Evolutionary conservation across 2,888 invertebrate species (phyloP).

Genomic region (Drosophila mimetica): DNA sequence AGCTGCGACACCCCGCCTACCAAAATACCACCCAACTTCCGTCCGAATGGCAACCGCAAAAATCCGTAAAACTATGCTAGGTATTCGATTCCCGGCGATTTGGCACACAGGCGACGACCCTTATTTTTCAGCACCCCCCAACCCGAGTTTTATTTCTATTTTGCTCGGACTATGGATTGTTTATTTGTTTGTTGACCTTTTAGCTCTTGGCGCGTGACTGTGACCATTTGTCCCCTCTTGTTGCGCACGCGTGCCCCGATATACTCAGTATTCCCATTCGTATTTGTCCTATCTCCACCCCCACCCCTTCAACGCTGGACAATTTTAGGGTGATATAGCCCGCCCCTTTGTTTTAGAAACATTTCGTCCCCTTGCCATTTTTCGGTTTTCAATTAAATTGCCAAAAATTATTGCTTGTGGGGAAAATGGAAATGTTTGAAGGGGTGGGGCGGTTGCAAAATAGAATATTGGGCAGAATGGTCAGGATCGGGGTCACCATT

Average conservation of each 20-base stretch:
- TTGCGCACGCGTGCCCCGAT: constrained; percentile 46
- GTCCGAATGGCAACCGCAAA: constrained; percentile 28
- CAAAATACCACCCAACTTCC: constrained; percentile 14
- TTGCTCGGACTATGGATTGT: constrained; percentile 20
- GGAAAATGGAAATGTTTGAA: not conserved
- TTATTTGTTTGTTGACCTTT: constrained; percentile 58
- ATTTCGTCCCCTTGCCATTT: constrained; percentile 37
- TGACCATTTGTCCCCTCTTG: constrained; percentile 47
- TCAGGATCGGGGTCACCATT: constrained; percentile 5
- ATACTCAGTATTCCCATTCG: not conserved
- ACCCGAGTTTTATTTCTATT: constrained; percentile 10
- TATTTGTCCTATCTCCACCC: too few relatives aligned
- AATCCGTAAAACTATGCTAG: constrained; percentile 31
- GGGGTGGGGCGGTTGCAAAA: not conserved
- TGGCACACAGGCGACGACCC: constrained; percentile 14
- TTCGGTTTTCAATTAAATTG: constrained; percentile 56
- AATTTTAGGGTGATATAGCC: not conserved
- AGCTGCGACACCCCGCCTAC: constrained; percentile 4
- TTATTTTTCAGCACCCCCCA: constrained; percentile 7
- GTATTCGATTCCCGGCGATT: constrained; percentile 8
- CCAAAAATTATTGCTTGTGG: constrained; percentile 45
- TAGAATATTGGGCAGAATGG: too few relatives aligned
- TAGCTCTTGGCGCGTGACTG: constrained; percentile 57
- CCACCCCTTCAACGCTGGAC: not conserved
- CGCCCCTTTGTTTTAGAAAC: constrained; percentile 23